Percentiles rank a stretch among this genome's conserved stretches.
Evolutionary conservation across 2,113 vertebrate species (phyloP).

Genomic region (Limnothrissa miodon): DNA sequence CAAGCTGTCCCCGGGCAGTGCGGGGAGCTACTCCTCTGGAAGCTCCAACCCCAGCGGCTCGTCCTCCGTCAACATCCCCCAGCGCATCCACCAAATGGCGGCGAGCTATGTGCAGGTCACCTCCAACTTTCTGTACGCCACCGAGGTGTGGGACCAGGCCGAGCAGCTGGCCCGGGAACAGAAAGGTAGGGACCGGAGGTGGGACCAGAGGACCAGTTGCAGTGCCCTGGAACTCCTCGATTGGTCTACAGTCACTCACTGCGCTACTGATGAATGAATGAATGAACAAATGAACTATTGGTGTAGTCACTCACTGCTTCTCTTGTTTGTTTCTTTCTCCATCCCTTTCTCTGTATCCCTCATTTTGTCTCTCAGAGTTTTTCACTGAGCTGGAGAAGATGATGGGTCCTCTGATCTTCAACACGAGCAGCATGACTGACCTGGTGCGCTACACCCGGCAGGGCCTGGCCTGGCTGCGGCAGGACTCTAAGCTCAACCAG

Average conservation of each 20-base stretch:
- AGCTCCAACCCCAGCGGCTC: conserved; percentile 83
- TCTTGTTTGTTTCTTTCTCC: neutral
- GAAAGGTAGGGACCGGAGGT: conserved; percentile 75
- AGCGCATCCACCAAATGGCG: conserved; percentile 98
- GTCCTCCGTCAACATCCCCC: conserved; percentile 95
- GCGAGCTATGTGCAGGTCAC: conserved; percentile 99
- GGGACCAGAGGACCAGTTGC: neutral
- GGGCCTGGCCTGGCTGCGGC: conserved; percentile 95
- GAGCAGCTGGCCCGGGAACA: conserved; percentile 95
- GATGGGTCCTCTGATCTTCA: conserved; percentile 95
- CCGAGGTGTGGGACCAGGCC: conserved; percentile 98
- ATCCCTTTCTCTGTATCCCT: neutral
- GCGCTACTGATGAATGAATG: too few relatives aligned
- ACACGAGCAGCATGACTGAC: conserved; percentile 97
- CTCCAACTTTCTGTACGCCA: conserved; percentile 96
- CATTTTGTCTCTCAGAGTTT: conserved; percentile 80
- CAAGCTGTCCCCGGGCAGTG: conserved; percentile 93
- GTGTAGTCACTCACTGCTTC: neutral
- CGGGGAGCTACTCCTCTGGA: conserved; percentile 84
- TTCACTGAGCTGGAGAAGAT: conserved; percentile 96
- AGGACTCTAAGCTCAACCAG: conserved; percentile 85
- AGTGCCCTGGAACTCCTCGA: neutral
- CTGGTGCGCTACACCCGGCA: conserved; percentile 96
- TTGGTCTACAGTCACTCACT: neutral
- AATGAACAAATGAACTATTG: too few relatives aligned